These are phyloP conservation scores for Drosophila robusta DNA, from an alignment of 2,888 invertebrate species.

Conservation along the genomic window DNA sequence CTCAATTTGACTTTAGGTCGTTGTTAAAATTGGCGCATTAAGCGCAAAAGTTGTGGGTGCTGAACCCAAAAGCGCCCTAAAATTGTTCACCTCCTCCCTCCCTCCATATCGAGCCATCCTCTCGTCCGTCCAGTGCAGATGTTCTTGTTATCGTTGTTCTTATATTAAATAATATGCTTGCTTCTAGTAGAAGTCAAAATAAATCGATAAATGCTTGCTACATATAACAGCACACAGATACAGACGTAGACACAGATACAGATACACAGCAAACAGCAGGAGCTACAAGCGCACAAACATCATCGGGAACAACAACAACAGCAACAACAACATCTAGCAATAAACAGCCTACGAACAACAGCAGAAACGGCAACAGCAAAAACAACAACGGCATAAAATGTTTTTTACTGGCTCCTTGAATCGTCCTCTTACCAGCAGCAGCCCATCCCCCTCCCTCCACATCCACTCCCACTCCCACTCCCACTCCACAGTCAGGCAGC, in stretches of 20 bases:
- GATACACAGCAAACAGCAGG: conserved; percentile 43
- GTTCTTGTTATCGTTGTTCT: conserved; percentile 63
- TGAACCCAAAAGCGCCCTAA: conserved; percentile 67
- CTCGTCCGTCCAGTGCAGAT: conserved; percentile 8
- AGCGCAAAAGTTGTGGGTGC: conserved; percentile 62
- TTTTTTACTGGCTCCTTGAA: conserved; percentile 76
- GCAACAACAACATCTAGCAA: conserved; percentile 46
- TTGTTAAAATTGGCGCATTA: conserved; percentile 75
- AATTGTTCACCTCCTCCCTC: conserved; percentile 26
- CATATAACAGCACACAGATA: conserved; percentile 49
- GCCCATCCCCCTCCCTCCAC: neutral
- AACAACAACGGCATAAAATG: conserved; percentile 54
- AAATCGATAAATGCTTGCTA: conserved; percentile 75
- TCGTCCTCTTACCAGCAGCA: conserved; percentile 66
- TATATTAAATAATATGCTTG: conserved; percentile 71
- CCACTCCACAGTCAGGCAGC: conserved; percentile 16
- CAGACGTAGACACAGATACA: conserved; percentile 36
- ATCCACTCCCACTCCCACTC: neutral
- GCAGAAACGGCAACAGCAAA: conserved; percentile 30
- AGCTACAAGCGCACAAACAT: conserved; percentile 19
- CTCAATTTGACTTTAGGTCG: conserved; percentile 78
- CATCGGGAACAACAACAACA: conserved; percentile 25
- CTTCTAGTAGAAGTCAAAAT: conserved; percentile 76
- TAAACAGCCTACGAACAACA: conserved; percentile 74
- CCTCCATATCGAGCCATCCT: conserved; percentile 3